Conservation (phyloP, 2,113 vertebrate species). For the Promerops cafer region DNA sequence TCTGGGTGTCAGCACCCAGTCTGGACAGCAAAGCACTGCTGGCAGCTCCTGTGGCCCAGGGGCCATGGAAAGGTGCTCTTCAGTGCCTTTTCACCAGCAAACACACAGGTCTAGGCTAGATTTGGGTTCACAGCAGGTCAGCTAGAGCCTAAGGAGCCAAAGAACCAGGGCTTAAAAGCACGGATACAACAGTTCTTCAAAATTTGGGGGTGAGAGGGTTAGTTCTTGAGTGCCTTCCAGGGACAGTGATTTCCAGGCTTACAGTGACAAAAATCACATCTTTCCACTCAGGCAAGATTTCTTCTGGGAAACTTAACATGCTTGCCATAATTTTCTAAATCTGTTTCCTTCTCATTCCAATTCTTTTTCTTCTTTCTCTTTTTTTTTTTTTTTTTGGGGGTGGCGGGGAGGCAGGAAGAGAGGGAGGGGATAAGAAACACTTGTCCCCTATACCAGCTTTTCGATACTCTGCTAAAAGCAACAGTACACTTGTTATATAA, state of each 20-base stretch:
- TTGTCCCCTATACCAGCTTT: background rate
- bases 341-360: background rate
- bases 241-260: background rate
- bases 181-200: background rate
- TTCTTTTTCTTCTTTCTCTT: background rate
- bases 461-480: background rate
- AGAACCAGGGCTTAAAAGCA: background rate
- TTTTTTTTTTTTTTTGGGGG: background rate
- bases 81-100: background rate
- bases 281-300: background rate
- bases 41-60: background rate
- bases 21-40: background rate
- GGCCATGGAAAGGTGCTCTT: background rate
- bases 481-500: background rate
- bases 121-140: background rate
- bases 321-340: background rate
- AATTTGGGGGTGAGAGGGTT: background rate
- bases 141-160: background rate
- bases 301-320: background rate
- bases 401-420: accelerated
- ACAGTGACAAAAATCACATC: background rate
- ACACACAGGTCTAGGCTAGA: background rate
- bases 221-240: background rate
- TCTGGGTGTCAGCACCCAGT: background rate
- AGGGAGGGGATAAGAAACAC: background rate